phyloP scores from a whole-genome alignment of 2,113 vertebrate species.

The Ochotona curzoniae region DNA sequence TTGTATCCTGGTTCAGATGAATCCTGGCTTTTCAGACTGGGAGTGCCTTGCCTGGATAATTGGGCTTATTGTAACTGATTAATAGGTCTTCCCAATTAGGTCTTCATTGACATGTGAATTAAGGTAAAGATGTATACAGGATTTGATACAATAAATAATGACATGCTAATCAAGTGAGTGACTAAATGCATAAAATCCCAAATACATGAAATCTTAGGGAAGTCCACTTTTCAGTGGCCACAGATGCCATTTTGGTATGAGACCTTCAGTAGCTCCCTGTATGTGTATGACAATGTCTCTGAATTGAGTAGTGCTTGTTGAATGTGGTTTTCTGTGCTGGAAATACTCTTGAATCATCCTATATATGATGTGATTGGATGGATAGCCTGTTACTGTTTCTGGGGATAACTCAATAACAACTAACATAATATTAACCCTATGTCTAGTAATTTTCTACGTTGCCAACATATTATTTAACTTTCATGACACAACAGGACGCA shows the following conservation, averaged over 20 bases:
- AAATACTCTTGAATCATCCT: not conserved
- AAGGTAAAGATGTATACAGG: not conserved
- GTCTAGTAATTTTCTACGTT: not conserved
- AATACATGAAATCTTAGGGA: not conserved
- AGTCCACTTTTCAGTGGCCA: not conserved
- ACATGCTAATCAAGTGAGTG: not conserved
- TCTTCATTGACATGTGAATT: not conserved
- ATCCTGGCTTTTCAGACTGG: not conserved
- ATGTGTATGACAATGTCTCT: not conserved
- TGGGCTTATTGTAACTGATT: not conserved
- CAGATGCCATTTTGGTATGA: not conserved
- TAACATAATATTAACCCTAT: not conserved
- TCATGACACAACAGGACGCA: not conserved
- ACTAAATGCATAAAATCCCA: conserved; percentile 5
- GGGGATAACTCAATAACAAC: not conserved
- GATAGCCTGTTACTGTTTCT: not conserved
- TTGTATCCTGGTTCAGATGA: not conserved
- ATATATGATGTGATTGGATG: not conserved
- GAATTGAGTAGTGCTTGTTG: too few species aligned
- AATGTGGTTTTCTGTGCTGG: not conserved
- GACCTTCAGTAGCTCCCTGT: not conserved
- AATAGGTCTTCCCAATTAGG: not conserved
- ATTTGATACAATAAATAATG: not conserved
- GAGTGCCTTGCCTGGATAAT: not conserved
- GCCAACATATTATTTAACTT: not conserved